These are phyloP conservation scores for Cantharis rustica DNA, from an alignment of 2,888 invertebrate species.

Conservation along the genomic window DNA sequence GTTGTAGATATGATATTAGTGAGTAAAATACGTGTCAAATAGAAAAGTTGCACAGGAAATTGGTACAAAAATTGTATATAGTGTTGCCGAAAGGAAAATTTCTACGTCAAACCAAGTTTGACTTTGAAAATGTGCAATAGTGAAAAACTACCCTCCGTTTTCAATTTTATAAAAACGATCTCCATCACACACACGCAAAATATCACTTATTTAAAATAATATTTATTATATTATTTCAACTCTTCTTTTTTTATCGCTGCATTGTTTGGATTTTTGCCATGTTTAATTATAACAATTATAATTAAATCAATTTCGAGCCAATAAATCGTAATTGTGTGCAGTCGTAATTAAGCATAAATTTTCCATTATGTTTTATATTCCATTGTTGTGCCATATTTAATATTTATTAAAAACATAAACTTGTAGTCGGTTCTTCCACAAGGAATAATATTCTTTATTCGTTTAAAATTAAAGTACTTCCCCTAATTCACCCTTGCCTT, in stretches of 20 bases:
- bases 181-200: background rate
- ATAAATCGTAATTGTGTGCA: background rate
- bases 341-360: background rate
- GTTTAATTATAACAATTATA: background rate
- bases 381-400: background rate
- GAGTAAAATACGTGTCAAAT: conserved; percentile 11
- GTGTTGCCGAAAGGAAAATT: background rate
- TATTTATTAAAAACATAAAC: background rate
- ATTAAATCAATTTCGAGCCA: background rate
- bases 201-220: background rate
- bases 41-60: background rate
- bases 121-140: background rate
- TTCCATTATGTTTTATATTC: background rate
- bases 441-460: background rate
- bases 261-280: background rate
- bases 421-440: background rate
- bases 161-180: background rate
- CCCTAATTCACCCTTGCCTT: background rate
- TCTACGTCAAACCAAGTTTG: background rate
- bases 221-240: background rate
- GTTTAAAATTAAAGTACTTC: background rate
- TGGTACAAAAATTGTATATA: background rate
- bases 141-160: background rate
- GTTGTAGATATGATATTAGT: background rate
- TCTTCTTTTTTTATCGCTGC: background rate